Evolutionary conservation across 1,140 invertebrate genomes (phyloP), one percentile per base, ranked within the genome.

Genomic region (Diuraphis noxia): DNA sequence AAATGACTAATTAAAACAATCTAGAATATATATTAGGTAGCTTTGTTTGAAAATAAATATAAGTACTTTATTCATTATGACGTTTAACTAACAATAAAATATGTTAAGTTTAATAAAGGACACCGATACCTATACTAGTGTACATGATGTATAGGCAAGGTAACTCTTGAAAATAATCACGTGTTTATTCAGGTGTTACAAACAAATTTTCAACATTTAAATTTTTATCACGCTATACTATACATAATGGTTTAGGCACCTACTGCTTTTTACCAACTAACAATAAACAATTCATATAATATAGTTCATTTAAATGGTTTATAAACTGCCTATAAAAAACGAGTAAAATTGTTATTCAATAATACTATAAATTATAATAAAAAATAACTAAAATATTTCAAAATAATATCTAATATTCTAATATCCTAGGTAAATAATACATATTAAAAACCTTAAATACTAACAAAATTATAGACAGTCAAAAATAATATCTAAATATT

Each of bases 181-280:
- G 43, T 91, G 77, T 91, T 91, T 91, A 52, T 41, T 91, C 89
- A 91, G 82, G 89, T 91, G 89, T 49, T 25, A 90, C 88, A 91
- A 38, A 43, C 72, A 43, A 79, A 46, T 79, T 91, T 49, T 41
- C 77, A 91, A 52, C 41, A 36, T n/a, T 90, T 90, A 19, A 79
- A 79, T 56, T 88, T 63, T 56, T 38, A 90, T 46, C 40, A 79
- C 13, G 13, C 21, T 46, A 79, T 46, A 30, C 86, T 63, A 17
- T 30, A n/a, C 38, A 30, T 88, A 19, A n/a, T 87, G 0, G 5
- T 49, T 23, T 46, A 46, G 41, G 5, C 17, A 84, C 10, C 1
- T 84, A 84, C 36, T 43, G 30, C 19, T 43, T 43, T 81, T 34
- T 34, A 34, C n/a, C 34, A 49, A 38, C 38, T 82, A 41, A 82